These are phyloP conservation scores for Galerucella calmariensis DNA, from an alignment of 2,888 invertebrate species.

Conservation along the genomic window DNA sequence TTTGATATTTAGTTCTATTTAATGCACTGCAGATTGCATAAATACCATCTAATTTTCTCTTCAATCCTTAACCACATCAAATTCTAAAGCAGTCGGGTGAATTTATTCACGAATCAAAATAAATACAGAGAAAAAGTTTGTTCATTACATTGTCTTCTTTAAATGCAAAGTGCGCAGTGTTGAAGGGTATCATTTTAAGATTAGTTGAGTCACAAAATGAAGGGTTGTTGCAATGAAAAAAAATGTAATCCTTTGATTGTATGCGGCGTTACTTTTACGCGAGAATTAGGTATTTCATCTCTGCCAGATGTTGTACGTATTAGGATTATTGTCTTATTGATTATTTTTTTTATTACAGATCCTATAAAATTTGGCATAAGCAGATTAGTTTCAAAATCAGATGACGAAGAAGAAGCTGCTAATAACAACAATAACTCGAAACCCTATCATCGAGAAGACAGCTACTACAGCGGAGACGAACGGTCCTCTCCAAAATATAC, in stretches of 20 bases:
- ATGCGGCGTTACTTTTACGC: constrained; percentile 20
- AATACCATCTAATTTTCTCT: too few relatives aligned
- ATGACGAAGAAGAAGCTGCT: constrained; percentile 72
- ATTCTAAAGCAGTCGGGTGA: too few relatives aligned
- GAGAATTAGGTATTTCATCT: background rate
- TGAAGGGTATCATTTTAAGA: constrained; percentile 35
- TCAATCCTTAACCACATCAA: too few relatives aligned
- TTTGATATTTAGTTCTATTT: too few relatives aligned
- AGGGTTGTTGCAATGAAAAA: constrained; percentile 31
- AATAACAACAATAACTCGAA: constrained; percentile 66
- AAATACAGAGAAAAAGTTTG: constrained; percentile 30
- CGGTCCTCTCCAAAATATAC: constrained; percentile 58
- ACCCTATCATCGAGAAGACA: constrained; percentile 65
- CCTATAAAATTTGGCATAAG: constrained; percentile 87
- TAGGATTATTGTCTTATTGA: background rate
- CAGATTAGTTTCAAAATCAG: constrained; percentile 77
- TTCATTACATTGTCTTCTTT: constrained; percentile 21
- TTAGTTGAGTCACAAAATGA: constrained; percentile 33
- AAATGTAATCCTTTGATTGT: constrained; percentile 30
- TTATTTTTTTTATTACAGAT: constrained; percentile 69
- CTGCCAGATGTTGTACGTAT: background rate
- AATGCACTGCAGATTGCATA: too few relatives aligned
- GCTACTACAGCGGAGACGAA: constrained; percentile 70
- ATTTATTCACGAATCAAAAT: background rate
- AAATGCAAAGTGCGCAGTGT: constrained; percentile 28